Base-by-base conservation (phyloP, 2,888 invertebrate species). In the Alviniconcha strummeri region DNA sequence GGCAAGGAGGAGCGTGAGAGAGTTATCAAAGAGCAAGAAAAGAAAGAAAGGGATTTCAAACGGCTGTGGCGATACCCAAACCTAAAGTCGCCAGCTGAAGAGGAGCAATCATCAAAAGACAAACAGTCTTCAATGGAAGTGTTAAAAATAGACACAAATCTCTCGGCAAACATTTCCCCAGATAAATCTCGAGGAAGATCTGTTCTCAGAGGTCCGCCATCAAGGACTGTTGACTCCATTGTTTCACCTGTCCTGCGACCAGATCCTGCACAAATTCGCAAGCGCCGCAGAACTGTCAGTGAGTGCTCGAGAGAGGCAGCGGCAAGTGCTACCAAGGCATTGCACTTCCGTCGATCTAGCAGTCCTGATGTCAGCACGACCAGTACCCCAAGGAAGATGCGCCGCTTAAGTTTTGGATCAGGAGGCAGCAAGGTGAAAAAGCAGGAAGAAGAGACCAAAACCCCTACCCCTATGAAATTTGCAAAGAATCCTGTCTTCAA, bases 401-500 rank as follows among this genome's bases (percentile, higher is more conserved):
- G 84, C 52, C 85, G 87, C 57, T 88, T 87, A 19, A 56, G 80
- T 11, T 88, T 87, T 84, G 84, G 86, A n/a, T 69, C 80, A 60
- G 81, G 77, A 0, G 74, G 69, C 67, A 82, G 79, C n/a, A 87
- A 55, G 36, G 36, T n/a, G n/a, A 19, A 80, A 56, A 60, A 60
- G 60, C 8, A 60, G 60, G 60, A 13, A 13, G 60, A 60, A 75
- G 19, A 83, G 36, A 81, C 86, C 69, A 52, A 79, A 19, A 77
- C 80, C 83, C 85, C 85, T 67, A 85, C 84, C 11, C 85, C n/a
- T 13, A 54, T 85, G n/a, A 86, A 87, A 72, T 84, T 85, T 82
- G 86, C 86, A 75, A 85, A 86, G 72, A 94, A 96, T 56, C 94
- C 94, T 84, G 96, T 96, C 92, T 98, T 97, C 94, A 97, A 97